These are phyloP conservation scores for Drosophila sp. DNA, from an alignment of 1,140 invertebrate species.

Conservation along the genomic window DNA sequence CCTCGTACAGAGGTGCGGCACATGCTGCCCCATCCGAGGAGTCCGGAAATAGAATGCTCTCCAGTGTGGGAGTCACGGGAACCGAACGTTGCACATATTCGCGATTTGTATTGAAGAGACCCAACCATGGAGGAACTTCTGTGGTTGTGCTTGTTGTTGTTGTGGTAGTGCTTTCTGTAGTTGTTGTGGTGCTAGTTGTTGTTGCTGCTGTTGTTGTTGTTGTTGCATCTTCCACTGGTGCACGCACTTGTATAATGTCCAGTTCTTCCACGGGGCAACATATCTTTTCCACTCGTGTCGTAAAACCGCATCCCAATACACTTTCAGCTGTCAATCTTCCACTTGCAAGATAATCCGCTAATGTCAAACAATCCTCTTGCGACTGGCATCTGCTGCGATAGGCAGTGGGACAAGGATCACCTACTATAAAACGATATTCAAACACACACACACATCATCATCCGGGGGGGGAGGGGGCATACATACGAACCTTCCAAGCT, in stretches of 20 bases:
- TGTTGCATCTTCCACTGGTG: not conserved
- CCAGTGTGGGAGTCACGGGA: not conserved
- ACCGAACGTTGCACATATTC: conserved; percentile 38
- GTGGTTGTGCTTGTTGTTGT: not conserved
- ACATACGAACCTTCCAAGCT: conserved; percentile 57
- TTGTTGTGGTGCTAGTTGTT: conserved; percentile 3
- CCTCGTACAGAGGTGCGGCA: conserved; percentile 55
- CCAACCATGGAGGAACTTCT: conserved; percentile 30
- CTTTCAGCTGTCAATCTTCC: conserved; percentile 19
- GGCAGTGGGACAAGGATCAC: conserved; percentile 57
- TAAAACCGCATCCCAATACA: conserved; percentile 57
- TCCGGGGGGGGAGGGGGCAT: not conserved
- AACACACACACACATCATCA: not conserved
- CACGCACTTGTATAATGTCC: not conserved
- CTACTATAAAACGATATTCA: conserved; percentile 36
- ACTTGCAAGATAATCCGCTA: conserved; percentile 29
- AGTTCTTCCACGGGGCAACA: conserved; percentile 58
- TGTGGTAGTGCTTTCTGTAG: not conserved
- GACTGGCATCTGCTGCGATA: conserved; percentile 61
- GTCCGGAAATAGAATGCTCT: conserved; percentile 13
- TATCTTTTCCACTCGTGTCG: conserved; percentile 54
- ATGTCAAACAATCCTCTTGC: conserved; percentile 37
- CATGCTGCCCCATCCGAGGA: conserved; percentile 23
- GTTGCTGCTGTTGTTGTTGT: conserved; percentile 26
- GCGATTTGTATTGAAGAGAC: conserved; percentile 46